Evolutionary conservation across 1,140 invertebrate genomes (phyloP).

Genomic region (Megathymus violae): DNA sequence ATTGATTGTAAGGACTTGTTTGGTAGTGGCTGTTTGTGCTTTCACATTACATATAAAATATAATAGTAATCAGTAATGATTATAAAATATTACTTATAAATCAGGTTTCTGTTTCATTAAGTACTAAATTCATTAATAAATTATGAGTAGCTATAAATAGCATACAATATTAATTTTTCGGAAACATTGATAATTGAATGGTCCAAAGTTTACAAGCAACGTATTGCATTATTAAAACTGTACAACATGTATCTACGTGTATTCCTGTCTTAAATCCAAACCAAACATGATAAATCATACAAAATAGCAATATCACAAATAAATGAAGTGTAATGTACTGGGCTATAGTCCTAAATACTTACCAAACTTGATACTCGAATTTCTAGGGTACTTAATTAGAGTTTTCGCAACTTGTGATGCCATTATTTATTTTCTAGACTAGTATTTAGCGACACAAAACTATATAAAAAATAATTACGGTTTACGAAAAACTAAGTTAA

Average conservation of each 20-base stretch:
- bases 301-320: neutral
- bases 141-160: too few species aligned
- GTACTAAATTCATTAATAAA: too few species aligned
- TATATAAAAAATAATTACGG: neutral
- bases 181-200: slow-evolving; percentile 35
- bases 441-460: slow-evolving; percentile 36
- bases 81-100: too few species aligned
- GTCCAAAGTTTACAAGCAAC: slow-evolving; percentile 55
- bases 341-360: slow-evolving; percentile 34
- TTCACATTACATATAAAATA: too few species aligned
- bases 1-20: too few species aligned
- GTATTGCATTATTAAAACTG: neutral
- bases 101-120: too few species aligned
- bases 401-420: slow-evolving; percentile 74
- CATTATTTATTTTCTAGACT: slow-evolving; percentile 50
- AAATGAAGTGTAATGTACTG: slow-evolving; percentile 30
- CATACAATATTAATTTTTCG: slow-evolving; percentile 32
- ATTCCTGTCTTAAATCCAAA: too few species aligned
- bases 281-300: too few species aligned
- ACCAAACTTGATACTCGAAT: slow-evolving; percentile 72
- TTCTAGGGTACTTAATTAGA: slow-evolving; percentile 52
- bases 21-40: too few species aligned
- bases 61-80: too few species aligned
- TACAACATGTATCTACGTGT: too few species aligned
- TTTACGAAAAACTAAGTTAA: slow-evolving; percentile 40